phyloP scores from a whole-genome alignment of 2,113 vertebrate genomes.

The Chaetura pelagica region DNA sequence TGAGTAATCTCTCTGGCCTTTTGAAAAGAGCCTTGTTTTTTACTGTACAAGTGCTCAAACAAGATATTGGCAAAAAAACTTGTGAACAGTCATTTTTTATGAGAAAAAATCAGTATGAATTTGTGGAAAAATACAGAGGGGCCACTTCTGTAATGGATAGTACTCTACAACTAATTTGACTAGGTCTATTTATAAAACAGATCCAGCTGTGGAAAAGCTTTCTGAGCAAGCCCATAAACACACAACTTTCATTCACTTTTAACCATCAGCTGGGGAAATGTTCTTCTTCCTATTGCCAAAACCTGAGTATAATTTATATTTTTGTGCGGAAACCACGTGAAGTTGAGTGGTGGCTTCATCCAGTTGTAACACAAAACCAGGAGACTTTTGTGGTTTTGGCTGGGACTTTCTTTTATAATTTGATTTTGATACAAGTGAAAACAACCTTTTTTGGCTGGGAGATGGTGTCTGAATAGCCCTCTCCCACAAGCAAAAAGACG shows the following conservation, averaged over 20 bases:
- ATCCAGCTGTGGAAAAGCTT: conserved; percentile 11
- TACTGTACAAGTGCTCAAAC: background rate
- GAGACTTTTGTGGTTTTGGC: conserved; percentile 3
- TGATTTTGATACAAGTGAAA: conserved; percentile 26
- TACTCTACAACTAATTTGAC: background rate
- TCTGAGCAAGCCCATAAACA: background rate
- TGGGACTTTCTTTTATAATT: background rate
- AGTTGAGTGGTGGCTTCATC: background rate
- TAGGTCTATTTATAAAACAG: conserved; percentile 19
- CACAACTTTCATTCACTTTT: background rate
- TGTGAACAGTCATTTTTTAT: background rate
- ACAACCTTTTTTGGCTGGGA: background rate
- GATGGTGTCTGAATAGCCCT: background rate
- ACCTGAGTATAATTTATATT: background rate
- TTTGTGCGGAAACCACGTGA: background rate
- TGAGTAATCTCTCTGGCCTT: background rate
- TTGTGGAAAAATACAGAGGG: background rate
- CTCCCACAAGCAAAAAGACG: background rate
- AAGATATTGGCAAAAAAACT: background rate
- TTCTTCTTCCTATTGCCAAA: conserved; percentile 1
- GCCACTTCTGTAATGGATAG: background rate
- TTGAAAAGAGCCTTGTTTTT: background rate
- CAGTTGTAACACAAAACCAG: background rate
- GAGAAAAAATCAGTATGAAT: background rate
- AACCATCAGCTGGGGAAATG: background rate